Conservation (phyloP, 1,140 invertebrate genomes). For the Cyphomyrmex costatus region DNA sequence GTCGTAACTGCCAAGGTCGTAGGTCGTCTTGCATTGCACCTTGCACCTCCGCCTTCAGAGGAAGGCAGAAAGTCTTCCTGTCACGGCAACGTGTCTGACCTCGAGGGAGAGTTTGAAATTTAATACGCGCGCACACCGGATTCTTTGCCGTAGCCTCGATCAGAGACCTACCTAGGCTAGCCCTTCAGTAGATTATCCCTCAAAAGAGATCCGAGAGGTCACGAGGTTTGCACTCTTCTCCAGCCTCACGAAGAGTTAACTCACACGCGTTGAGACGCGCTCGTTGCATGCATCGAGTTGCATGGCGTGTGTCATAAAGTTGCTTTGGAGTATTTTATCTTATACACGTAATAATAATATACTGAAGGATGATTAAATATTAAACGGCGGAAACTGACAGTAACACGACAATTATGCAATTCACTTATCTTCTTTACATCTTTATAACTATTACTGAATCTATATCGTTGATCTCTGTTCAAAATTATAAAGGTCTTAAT, state of each 20-base stretch:
- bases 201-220: conserved; percentile 37
- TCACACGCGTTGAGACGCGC: conserved; percentile 3
- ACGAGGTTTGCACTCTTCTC: conserved; percentile 31
- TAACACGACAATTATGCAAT: neutral
- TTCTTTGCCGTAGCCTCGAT: conserved; percentile 24
- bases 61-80: conserved; percentile 64
- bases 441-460: neutral
- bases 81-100: conserved; percentile 73
- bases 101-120: conserved; percentile 81
- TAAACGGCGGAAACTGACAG: neutral
- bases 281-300: neutral
- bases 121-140: conserved; percentile 78
- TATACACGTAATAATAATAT: neutral
- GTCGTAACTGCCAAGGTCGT: conserved; percentile 83
- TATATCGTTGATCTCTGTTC: neutral
- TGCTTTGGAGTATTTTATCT: conserved; percentile 9
- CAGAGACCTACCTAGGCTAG: conserved; percentile 43
- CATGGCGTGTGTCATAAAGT: conserved; percentile 1
- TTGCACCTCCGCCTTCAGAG: conserved; percentile 81
- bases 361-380: neutral
- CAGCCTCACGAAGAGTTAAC: conserved; percentile 26
- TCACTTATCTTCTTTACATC: neutral
- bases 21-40: conserved; percentile 75
- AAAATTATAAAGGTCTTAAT: neutral
- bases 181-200: conserved; percentile 62